These are phyloP conservation scores for Haemorhous mexicanus DNA, from an alignment of 2,113 vertebrate genomes.

Conservation along the genomic window DNA sequence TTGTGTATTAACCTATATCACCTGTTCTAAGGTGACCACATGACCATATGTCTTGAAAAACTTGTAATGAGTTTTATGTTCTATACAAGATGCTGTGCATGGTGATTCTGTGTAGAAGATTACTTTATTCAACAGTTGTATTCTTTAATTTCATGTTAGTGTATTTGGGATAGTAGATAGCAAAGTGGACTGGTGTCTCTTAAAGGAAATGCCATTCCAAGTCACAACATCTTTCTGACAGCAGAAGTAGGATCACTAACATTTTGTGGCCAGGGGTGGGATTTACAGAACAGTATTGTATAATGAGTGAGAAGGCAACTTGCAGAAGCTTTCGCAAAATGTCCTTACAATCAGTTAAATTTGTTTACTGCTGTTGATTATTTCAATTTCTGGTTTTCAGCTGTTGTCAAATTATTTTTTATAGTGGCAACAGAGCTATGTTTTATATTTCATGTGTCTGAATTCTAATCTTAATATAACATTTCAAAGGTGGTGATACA, in stretches of 20 bases:
- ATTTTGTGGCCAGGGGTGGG: not conserved
- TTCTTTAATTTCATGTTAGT: not conserved
- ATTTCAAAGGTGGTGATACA: conserved; percentile 84
- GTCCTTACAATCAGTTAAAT: not conserved
- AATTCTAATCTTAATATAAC: not conserved
- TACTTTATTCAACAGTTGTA: not conserved
- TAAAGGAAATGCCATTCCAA: not conserved
- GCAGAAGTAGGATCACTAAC: not conserved
- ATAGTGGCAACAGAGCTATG: not conserved
- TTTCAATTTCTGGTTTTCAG: not conserved
- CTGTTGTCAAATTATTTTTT: not conserved
- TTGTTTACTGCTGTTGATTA: not conserved
- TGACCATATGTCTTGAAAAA: not conserved
- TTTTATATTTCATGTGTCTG: not conserved
- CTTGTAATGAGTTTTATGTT: not conserved
- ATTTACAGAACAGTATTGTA: not conserved
- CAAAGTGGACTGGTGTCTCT: not conserved
- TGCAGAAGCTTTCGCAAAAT: not conserved
- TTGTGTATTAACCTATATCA: not conserved
- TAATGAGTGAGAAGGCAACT: not conserved
- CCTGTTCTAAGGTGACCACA: not conserved
- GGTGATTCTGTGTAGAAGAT: not conserved
- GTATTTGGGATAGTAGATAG: not conserved
- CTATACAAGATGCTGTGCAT: not conserved
- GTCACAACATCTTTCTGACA: not conserved